Conservation (phyloP, 2,888 invertebrate species). For the Thecophora atra region DNA sequence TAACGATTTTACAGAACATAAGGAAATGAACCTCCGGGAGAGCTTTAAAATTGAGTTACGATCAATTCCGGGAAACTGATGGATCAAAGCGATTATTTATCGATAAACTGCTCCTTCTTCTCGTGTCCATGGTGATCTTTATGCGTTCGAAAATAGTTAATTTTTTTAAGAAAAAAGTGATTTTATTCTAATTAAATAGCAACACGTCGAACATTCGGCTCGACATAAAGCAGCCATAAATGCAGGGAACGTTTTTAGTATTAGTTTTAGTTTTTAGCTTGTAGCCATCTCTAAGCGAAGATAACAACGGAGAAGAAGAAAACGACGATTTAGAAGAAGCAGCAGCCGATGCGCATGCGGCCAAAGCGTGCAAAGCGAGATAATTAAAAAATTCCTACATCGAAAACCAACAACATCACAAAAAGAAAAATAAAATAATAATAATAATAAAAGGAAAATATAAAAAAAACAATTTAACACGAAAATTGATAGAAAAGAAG, state of each 20-base stretch:
- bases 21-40: too few relatives aligned
- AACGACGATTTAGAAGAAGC: background rate
- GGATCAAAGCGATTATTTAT: too few relatives aligned
- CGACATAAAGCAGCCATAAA: background rate
- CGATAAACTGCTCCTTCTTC: too few relatives aligned
- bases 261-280: too few relatives aligned
- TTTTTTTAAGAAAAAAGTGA: background rate
- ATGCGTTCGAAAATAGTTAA: background rate
- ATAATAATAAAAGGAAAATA: too few relatives aligned
- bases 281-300: background rate
- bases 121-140: background rate
- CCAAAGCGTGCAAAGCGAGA: background rate
- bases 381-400: conserved; percentile 2
- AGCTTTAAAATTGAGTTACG: too few relatives aligned
- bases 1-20: too few relatives aligned
- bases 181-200: background rate
- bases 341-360: background rate
- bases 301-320: background rate
- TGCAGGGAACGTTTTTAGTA: too few relatives aligned
- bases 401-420: too few relatives aligned
- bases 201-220: background rate
- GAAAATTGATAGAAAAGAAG: background rate
- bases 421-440: too few relatives aligned
- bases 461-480: too few relatives aligned
- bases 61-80: too few relatives aligned